Conservation (phyloP, 2,797 vertebrate genomes). For the Sebastes diaconus region DNA sequence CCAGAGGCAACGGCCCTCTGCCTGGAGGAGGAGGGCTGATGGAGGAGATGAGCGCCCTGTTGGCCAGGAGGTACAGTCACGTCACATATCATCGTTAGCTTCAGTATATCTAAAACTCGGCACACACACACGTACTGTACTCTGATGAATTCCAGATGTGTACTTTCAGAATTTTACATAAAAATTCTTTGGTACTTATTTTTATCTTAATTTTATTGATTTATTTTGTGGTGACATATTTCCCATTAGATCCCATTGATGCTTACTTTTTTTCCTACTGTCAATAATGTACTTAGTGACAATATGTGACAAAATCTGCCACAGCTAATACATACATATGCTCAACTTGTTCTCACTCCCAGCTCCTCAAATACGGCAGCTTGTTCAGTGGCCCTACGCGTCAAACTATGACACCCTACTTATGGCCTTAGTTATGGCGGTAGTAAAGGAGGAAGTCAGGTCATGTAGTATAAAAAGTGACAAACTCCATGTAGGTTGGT, state of each 20-base stretch:
- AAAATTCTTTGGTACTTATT: not conserved
- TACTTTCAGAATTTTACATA: not conserved
- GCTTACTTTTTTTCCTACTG: not conserved
- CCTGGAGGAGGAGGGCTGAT: slow-evolving; percentile 94
- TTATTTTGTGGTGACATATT: too few species aligned
- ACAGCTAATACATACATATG: too few species aligned
- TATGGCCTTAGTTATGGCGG: too few species aligned
- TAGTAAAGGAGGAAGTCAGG: too few species aligned
- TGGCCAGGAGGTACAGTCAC: slow-evolving; percentile 91
- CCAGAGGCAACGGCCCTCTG: slow-evolving; percentile 92
- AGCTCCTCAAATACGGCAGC: too few species aligned
- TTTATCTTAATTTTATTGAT: not conserved
- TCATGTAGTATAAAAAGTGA: too few species aligned
- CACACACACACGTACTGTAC: not conserved
- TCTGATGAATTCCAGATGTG: not conserved
- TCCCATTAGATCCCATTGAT: not conserved
- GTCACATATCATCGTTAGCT: not conserved
- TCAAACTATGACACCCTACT: too few species aligned
- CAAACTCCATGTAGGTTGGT: too few species aligned
- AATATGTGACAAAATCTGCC: not conserved
- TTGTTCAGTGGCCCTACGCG: too few species aligned
- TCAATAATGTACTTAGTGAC: not conserved
- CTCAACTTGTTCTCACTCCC: too few species aligned
- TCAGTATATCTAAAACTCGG: not conserved
- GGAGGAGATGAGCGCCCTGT: slow-evolving; percentile 98